phyloP scores from a whole-genome alignment of 35 echinoderm and acorn worm genomes.

The Stichopus chloronotus region DNA sequence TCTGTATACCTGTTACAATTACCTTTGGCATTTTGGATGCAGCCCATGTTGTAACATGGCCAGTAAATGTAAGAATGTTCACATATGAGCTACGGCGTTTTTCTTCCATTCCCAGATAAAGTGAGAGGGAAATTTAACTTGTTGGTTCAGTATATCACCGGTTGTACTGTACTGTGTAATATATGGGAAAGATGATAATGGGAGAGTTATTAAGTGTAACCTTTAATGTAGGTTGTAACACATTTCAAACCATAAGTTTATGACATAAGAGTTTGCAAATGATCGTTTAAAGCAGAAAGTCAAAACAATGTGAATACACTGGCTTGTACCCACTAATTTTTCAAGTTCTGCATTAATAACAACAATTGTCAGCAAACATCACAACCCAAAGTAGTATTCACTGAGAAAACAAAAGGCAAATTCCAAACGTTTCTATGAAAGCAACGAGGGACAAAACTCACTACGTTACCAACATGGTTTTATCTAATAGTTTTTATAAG shows the following conservation, averaged over 20 bases:
- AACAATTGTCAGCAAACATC: neutral
- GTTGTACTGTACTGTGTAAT: slow-evolving; percentile 1
- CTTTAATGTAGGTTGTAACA: slow-evolving; percentile 9
- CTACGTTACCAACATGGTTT: no score
- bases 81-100: neutral
- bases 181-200: neutral
- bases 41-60: neutral
- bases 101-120: neutral
- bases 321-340: neutral
- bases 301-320: neutral
- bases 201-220: neutral
- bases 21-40: neutral
- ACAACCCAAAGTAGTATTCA: neutral
- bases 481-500: no score
- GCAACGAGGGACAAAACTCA: neutral
- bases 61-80: slow-evolving; percentile 4
- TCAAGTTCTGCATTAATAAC: neutral
- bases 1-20: neutral
- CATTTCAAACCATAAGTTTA: neutral
- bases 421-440: neutral
- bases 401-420: slow-evolving; percentile 3
- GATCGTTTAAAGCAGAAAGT: neutral
- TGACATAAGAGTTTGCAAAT: neutral
- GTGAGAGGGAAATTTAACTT: neutral
- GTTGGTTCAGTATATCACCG: neutral